Percentiles rank a stretch among this genome's conserved stretches.
These are phyloP conservation scores for Volucella inanis DNA, from an alignment of 2,888 invertebrate genomes.

Conservation along the genomic window DNA sequence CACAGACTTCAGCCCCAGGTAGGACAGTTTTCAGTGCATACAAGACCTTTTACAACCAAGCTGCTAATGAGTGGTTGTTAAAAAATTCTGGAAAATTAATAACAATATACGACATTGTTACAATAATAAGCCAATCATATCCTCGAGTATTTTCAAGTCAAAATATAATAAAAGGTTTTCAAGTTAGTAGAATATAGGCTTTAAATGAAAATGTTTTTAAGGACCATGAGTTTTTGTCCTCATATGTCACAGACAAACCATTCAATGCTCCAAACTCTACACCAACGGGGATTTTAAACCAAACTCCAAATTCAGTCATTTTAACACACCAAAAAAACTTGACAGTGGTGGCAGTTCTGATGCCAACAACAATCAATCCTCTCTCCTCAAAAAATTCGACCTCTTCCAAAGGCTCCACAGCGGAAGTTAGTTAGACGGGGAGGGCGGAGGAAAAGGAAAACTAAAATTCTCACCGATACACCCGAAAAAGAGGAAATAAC, in stretches of 20 bases:
- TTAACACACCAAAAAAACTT: not conserved
- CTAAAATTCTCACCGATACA: constrained; percentile 8
- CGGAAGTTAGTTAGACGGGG: not conserved
- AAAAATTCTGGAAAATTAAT: constrained; percentile 3
- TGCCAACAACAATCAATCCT: constrained; percentile 5
- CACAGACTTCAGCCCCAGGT: constrained; percentile 18
- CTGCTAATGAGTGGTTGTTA: constrained; percentile 19
- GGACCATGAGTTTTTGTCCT: constrained; percentile 10
- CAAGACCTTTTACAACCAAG: not conserved
- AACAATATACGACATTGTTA: constrained; percentile 5
- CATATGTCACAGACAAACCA: constrained; percentile 8
- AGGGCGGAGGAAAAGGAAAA: not conserved
- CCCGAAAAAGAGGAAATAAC: constrained; percentile 26
- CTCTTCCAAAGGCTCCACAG: constrained; percentile 20
- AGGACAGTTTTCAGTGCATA: constrained; percentile 9
- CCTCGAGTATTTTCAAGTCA: constrained; percentile 16
- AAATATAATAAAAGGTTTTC: constrained; percentile 32
- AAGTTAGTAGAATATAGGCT: constrained; percentile 24
- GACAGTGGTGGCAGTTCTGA: not conserved
- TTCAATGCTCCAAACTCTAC: constrained; percentile 8
- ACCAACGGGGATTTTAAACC: constrained; percentile 2
- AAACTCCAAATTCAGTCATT: not conserved
- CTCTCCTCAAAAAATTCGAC: constrained; percentile 18
- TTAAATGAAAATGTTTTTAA: constrained; percentile 10
- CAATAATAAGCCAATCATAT: constrained; percentile 23